phyloP scores from a whole-genome alignment of 2,888 invertebrate genomes.

The Danaus chrysippus region DNA sequence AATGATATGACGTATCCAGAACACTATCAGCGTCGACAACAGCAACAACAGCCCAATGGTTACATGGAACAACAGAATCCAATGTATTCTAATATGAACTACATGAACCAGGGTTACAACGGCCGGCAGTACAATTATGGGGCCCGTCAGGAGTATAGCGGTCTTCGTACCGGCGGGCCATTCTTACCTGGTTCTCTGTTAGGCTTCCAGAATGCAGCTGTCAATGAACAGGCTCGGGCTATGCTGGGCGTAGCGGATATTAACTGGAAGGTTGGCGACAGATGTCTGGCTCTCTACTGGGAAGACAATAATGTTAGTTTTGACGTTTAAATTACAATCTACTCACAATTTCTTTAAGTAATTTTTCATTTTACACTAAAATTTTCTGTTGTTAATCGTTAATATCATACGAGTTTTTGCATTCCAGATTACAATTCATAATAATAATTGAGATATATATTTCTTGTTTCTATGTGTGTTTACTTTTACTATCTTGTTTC shows the following conservation, averaged over 20 bases:
- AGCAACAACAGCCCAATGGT: slow-evolving; percentile 49
- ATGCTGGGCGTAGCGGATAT: slow-evolving; percentile 75
- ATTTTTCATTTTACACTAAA: no score
- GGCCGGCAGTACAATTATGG: slow-evolving; percentile 53
- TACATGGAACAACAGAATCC: slow-evolving; percentile 57
- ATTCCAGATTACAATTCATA: no score
- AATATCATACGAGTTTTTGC: no score
- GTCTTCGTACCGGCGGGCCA: slow-evolving; percentile 52
- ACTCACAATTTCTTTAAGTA: background rate
- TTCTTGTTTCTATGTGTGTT: background rate
- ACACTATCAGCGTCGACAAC: slow-evolving; percentile 45
- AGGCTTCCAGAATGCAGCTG: slow-evolving; percentile 74
- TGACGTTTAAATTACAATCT: background rate
- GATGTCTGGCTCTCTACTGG: slow-evolving; percentile 95
- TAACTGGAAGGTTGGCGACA: slow-evolving; percentile 88
- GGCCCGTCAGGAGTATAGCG: slow-evolving; percentile 49
- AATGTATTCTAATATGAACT: slow-evolving; percentile 51
- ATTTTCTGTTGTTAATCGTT: no score
- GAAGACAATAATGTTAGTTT: slow-evolving; percentile 89
- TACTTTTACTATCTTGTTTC: background rate
- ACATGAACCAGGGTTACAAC: slow-evolving; percentile 44
- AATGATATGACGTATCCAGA: slow-evolving; percentile 53
- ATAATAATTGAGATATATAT: no score
- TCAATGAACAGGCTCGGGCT: slow-evolving; percentile 74
- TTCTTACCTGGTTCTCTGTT: slow-evolving; percentile 67